phyloP scores from a whole-genome alignment of 2,113 vertebrate species.

The Caretta caretta region DNA sequence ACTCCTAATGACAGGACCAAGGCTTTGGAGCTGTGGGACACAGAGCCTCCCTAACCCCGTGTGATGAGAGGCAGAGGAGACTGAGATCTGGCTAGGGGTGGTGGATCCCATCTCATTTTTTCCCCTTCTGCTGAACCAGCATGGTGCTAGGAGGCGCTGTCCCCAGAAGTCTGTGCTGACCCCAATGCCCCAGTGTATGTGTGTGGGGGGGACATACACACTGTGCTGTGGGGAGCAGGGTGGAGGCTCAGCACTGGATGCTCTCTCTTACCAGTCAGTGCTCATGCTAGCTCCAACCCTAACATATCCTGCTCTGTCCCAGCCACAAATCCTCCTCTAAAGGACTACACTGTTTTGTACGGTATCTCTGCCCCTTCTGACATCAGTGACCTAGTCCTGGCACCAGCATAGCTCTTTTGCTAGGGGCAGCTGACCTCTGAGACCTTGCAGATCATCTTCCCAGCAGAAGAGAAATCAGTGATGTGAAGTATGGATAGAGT shows the following conservation, averaged over 20 bases:
- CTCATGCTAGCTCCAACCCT: neutral
- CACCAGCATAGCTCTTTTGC: too few species aligned
- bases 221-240: neutral
- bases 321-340: neutral
- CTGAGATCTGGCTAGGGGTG: neutral
- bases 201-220: too few species aligned
- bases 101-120: neutral
- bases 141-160: neutral
- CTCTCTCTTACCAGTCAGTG: neutral
- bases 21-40: neutral
- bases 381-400: neutral
- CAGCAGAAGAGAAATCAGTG: neutral
- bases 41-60: neutral
- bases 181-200: neutral
- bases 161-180: neutral
- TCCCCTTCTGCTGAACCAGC: neutral
- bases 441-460: neutral
- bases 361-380: neutral
- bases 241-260: neutral
- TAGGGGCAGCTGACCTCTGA: neutral
- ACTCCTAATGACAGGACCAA: neutral
- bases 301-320: neutral
- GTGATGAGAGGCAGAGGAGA: neutral
- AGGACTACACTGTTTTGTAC: neutral
- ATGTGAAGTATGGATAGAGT: neutral